Percentiles rank a stretch among this genome's conserved stretches.
These are phyloP conservation scores for Cygnus buccinator DNA, from an alignment of 2,113 vertebrate species.

Conservation along the genomic window DNA sequence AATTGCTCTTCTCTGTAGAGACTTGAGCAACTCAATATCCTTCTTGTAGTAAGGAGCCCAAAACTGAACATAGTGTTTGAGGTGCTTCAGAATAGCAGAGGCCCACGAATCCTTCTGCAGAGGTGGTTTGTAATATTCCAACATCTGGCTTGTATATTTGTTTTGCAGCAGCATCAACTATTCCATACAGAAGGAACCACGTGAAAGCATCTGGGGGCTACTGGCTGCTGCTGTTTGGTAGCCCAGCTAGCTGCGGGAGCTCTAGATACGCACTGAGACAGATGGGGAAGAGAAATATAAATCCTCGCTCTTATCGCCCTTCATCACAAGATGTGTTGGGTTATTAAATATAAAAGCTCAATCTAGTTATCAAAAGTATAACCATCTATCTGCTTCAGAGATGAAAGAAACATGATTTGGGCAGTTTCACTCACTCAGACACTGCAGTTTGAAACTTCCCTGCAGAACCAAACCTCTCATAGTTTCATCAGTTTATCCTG, in stretches of 20 bases:
- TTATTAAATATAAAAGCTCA: neutral
- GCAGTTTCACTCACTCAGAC: neutral
- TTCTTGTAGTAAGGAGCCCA: too few species aligned
- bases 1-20: neutral
- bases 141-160: neutral
- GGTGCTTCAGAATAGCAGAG: neutral
- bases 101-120: neutral
- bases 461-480: neutral
- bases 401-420: neutral
- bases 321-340: neutral
- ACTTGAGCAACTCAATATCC: too few species aligned
- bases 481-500: neutral
- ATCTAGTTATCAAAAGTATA: neutral
- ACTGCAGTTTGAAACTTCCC: neutral
- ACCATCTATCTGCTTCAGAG: neutral
- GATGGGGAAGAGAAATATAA: neutral
- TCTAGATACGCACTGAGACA: neutral
- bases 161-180: neutral
- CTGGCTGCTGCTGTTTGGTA: neutral
- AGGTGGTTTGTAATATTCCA: neutral
- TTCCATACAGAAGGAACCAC: neutral
- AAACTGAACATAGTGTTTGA: too few species aligned
- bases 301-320: neutral
- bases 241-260: neutral
- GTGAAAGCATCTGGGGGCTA: neutral